These are phyloP conservation scores for Aradus depressus DNA, from an alignment of 2,888 invertebrate genomes.

Conservation along the genomic window DNA sequence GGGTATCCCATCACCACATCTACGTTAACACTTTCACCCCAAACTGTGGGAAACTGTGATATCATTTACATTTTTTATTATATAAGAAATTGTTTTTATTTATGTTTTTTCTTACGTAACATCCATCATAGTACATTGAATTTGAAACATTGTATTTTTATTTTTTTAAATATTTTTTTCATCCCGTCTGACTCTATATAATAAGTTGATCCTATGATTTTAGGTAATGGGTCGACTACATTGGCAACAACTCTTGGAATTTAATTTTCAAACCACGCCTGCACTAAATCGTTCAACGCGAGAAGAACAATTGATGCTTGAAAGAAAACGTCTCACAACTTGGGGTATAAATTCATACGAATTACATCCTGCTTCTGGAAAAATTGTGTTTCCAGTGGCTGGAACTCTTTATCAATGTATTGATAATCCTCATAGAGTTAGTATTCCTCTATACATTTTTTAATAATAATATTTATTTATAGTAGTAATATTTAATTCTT, in stretches of 20 bases:
- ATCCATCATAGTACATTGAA: too few species aligned
- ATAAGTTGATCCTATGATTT: too few species aligned
- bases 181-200: too few species aligned
- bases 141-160: too few species aligned
- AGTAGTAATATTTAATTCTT: neutral
- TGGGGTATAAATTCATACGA: slow-evolving; percentile 94
- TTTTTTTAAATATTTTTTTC: too few species aligned
- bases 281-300: slow-evolving; percentile 41
- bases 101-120: too few species aligned
- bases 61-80: too few species aligned
- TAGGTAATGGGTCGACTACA: slow-evolving; percentile 43
- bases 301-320: slow-evolving; percentile 84
- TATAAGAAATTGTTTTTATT: too few species aligned
- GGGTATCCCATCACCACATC: too few species aligned
- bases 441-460: slow-evolving; percentile 7
- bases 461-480: neutral
- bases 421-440: slow-evolving; percentile 59
- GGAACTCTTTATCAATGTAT: slow-evolving; percentile 78
- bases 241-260: slow-evolving; percentile 75
- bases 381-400: slow-evolving; percentile 82
- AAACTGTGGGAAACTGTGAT: too few species aligned
- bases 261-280: slow-evolving; percentile 54
- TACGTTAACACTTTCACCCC: too few species aligned
- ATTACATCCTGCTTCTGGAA: slow-evolving; percentile 65
- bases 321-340: slow-evolving; percentile 78